Evolutionary conservation across 2,888 invertebrate genomes (phyloP).

Genomic region (Ophonus ardosiacus): DNA sequence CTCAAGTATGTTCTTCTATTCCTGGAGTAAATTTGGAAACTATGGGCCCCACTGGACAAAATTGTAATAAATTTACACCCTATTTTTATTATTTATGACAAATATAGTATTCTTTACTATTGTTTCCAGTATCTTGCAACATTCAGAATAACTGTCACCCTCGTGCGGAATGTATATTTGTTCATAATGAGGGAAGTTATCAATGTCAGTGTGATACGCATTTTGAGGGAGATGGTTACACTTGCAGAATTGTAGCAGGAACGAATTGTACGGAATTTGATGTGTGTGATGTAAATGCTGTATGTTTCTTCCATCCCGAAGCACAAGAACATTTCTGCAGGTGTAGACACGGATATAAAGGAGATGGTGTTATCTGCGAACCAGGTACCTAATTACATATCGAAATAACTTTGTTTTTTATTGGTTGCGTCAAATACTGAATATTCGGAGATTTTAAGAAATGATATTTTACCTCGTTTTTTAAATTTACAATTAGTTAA

Average conservation of each 20-base stretch:
- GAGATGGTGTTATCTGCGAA: conserved; percentile 88
- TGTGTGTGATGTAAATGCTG: conserved; percentile 86
- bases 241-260: conserved; percentile 80
- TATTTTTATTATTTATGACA: conserved; percentile 7
- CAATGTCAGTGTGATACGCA: conserved; percentile 90
- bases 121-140: conserved; percentile 82
- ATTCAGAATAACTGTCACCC: conserved; percentile 88
- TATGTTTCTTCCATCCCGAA: conserved; percentile 84
- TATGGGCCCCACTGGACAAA: conserved; percentile 74
- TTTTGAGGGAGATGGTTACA: conserved; percentile 89
- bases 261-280: conserved; percentile 78
- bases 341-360: conserved; percentile 89
- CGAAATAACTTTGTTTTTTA: not conserved
- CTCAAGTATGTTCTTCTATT: conserved; percentile 72
- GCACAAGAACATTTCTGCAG: conserved; percentile 84
- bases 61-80: conserved; percentile 65
- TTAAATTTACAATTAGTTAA: too few relatives aligned
- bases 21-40: conserved; percentile 73
- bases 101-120: not conserved
- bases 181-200: conserved; percentile 78
- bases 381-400: conserved; percentile 74
- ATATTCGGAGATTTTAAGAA: too few relatives aligned
- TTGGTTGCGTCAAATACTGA: too few relatives aligned
- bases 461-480: too few relatives aligned
- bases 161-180: conserved; percentile 87